phyloP scores from a whole-genome alignment of 1,140 invertebrate genomes.

The Tetragnatha versicolor region DNA sequence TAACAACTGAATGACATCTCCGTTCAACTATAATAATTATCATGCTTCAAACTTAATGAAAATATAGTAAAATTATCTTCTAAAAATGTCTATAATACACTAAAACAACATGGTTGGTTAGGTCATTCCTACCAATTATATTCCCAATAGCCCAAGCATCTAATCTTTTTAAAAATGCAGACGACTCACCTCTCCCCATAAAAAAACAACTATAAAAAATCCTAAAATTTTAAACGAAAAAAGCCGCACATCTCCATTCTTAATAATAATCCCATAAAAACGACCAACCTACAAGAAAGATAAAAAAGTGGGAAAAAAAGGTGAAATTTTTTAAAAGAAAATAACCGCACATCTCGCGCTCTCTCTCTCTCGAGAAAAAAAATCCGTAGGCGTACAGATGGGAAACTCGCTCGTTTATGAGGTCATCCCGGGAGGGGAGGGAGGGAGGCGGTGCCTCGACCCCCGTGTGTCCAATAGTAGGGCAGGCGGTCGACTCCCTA shows the following conservation, averaged over 20 bases:
- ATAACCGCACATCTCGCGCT: too few relatives aligned
- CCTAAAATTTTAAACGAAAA: neutral
- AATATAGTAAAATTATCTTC: too few relatives aligned
- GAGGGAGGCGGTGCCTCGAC: conserved; percentile 38
- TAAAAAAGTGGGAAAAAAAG: neutral
- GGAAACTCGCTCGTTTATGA: conserved; percentile 45
- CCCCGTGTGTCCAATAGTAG: conserved; percentile 53
- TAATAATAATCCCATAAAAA: neutral
- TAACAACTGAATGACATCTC: too few relatives aligned
- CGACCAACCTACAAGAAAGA: neutral
- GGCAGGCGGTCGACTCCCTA: conserved; percentile 48
- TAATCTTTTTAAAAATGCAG: too few relatives aligned
- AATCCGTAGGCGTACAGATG: conserved; percentile 44
- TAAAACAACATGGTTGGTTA: too few relatives aligned
- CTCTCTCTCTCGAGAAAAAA: too few relatives aligned
- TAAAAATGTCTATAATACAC: too few relatives aligned
- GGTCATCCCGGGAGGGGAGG: conserved; percentile 36
- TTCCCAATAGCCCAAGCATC: too few relatives aligned
- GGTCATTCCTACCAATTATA: too few relatives aligned
- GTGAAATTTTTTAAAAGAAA: neutral
- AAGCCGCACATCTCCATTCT: neutral
- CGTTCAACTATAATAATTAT: too few relatives aligned
- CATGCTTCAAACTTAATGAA: too few relatives aligned
- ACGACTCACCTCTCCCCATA: neutral
- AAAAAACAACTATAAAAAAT: neutral